Conservation (phyloP, 2,113 vertebrate species). For the Tychaedon coryphoeus region DNA sequence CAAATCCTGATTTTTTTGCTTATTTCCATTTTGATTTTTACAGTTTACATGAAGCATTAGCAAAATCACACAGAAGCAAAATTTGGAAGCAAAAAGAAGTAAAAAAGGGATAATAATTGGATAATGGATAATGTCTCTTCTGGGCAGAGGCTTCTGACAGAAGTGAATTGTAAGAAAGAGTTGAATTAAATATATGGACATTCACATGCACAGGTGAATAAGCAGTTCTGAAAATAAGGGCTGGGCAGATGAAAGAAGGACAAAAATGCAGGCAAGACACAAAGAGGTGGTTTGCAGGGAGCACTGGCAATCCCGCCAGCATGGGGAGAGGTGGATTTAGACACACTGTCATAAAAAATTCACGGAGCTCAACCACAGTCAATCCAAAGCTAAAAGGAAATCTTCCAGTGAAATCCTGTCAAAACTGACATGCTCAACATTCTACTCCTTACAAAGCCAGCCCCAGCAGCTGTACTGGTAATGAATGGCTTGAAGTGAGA, state of each 20-base stretch:
- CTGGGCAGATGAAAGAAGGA: not conserved
- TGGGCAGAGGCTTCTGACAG: not conserved
- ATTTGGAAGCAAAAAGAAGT: not conserved
- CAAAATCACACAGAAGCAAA: not conserved
- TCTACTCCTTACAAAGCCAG: not conserved
- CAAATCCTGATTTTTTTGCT: not conserved
- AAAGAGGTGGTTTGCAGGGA: not conserved
- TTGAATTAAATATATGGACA: not conserved
- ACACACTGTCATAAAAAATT: not conserved
- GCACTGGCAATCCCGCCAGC: not conserved
- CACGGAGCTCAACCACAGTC: not conserved
- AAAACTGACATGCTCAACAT: not conserved
- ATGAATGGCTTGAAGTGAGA: not conserved
- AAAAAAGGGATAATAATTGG: not conserved
- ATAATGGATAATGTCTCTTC: not conserved
- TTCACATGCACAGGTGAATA: not conserved
- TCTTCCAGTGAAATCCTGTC: not conserved
- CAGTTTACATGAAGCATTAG: not conserved
- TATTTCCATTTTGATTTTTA: not conserved
- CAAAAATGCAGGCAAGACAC: not conserved
- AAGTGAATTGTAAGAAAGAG: not conserved
- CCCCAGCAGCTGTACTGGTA: not conserved
- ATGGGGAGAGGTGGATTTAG: not conserved
- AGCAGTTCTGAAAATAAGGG: not conserved
- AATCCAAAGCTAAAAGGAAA: slow-evolving; percentile 21